Conservation (phyloP, 1,140 invertebrate species). For the Diploscapter pachys region DNA sequence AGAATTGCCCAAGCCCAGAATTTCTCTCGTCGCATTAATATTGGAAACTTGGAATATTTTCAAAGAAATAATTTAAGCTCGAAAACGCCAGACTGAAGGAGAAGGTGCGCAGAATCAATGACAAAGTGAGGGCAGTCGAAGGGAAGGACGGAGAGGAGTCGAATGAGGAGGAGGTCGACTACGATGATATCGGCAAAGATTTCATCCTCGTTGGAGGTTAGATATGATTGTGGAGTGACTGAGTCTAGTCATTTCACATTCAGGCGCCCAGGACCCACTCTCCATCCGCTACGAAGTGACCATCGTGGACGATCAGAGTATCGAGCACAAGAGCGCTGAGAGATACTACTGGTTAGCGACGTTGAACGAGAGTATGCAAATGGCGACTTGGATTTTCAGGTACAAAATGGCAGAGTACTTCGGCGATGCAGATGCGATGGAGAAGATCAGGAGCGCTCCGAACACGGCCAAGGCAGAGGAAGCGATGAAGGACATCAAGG, state of each 20-base stretch:
- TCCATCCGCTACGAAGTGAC: slow-evolving; percentile 42
- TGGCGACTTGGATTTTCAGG: slow-evolving; percentile 32
- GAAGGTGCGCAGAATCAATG: slow-evolving; percentile 46
- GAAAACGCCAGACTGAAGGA: slow-evolving; percentile 45
- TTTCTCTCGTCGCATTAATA: no score
- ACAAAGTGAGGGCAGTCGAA: slow-evolving; percentile 32
- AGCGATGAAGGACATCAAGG: slow-evolving; percentile 46
- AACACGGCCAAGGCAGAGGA: slow-evolving; percentile 43
- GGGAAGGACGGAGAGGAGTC: slow-evolving; percentile 27
- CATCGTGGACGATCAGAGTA: slow-evolving; percentile 40
- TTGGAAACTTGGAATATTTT: no score
- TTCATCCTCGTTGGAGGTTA: slow-evolving; percentile 48
- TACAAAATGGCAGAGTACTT: slow-evolving; percentile 55
- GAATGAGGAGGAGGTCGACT: slow-evolving; percentile 45
- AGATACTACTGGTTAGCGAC: slow-evolving; percentile 44
- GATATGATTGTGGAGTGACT: neutral
- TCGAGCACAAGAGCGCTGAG: slow-evolving; percentile 53
- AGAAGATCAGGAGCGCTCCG: slow-evolving; percentile 44
- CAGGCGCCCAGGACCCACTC: slow-evolving; percentile 29
- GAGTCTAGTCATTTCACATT: slow-evolving; percentile 19
- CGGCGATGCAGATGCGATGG: slow-evolving; percentile 42
- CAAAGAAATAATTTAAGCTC: slow-evolving; percentile 37
- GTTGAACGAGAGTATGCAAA: neutral
- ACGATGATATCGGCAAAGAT: slow-evolving; percentile 48
- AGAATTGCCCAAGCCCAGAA: no score